Percentiles rank a stretch among this genome's conserved stretches.
Conservation (phyloP, 2,797 vertebrate genomes). For the Leucoraja ocellata region DNA sequence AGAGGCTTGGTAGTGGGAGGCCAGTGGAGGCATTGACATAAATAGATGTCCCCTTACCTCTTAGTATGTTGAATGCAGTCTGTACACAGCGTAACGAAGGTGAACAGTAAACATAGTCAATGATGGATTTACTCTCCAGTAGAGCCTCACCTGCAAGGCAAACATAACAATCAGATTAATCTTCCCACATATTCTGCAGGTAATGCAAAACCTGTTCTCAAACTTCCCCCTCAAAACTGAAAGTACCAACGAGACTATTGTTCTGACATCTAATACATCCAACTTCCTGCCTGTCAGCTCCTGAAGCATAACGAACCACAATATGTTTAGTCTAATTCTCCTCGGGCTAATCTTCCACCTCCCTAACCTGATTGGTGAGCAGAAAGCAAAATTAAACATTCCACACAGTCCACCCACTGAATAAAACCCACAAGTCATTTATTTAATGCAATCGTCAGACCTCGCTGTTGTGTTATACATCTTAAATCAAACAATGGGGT, state of each 20-base stretch:
- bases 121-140: conserved; percentile 73
- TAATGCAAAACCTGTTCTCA: neutral
- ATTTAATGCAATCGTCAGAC: neutral
- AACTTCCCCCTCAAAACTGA: neutral
- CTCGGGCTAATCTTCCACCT: neutral
- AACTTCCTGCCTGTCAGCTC: neutral
- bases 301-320: neutral
- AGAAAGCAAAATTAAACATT: neutral
- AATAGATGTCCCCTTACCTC: conserved; percentile 61
- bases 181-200: neutral
- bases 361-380: neutral
- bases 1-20: neutral
- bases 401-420: neutral
- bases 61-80: conserved; percentile 87
- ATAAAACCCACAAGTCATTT: neutral
- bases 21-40: neutral
- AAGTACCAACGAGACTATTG: neutral
- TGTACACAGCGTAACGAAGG: conserved; percentile 92
- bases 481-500: neutral
- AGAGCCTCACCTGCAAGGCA: conserved; percentile 77
- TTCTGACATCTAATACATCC: neutral
- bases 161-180: neutral
- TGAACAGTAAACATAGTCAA: conserved; percentile 90
- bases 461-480: neutral
- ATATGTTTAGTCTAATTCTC: neutral